A percentile compares a stretch with the other conserved stretches of the same genome.
Conservation (phyloP, 2,888 invertebrate species). For the Drosophila borealis region DNA sequence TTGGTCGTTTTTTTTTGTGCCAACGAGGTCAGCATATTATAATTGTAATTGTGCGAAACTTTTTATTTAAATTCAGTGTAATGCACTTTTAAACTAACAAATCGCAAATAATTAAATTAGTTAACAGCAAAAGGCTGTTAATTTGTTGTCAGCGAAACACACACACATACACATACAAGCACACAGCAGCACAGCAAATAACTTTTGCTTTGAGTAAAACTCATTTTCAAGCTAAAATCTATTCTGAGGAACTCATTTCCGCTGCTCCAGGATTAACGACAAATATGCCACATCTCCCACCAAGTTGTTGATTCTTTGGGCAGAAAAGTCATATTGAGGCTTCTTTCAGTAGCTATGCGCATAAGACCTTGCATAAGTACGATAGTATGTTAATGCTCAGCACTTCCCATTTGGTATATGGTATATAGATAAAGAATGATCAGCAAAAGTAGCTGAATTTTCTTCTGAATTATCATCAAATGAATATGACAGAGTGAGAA, state of each 20-base stretch:
- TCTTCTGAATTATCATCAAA: no score
- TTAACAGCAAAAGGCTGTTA: conserved; percentile 35
- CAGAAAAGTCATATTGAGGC: background rate
- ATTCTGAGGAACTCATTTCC: conserved; percentile 33
- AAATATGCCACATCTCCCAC: conserved; percentile 3
- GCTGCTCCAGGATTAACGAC: conserved; percentile 11
- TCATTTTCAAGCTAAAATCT: conserved; percentile 15
- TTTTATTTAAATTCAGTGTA: conserved; percentile 2
- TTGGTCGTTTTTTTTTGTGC: background rate
- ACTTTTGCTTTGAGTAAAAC: conserved; percentile 10
- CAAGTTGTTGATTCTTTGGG: conserved; percentile 4
- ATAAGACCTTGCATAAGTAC: no score
- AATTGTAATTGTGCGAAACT: conserved; percentile 6
- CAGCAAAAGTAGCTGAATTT: no score
- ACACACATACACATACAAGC: background rate
- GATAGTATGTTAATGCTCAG: background rate
- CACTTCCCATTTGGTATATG: background rate
- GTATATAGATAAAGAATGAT: no score
- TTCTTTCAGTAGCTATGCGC: background rate
- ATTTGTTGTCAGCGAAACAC: conserved; percentile 14
- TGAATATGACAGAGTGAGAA: no score
- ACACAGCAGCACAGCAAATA: background rate
- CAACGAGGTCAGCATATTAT: conserved; percentile 2
- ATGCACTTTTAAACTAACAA: conserved; percentile 19
- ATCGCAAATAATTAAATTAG: conserved; percentile 27